Evolutionary conservation across 1,140 invertebrate species (phyloP).

Genomic region (Drosophila biarmipes): DNA sequence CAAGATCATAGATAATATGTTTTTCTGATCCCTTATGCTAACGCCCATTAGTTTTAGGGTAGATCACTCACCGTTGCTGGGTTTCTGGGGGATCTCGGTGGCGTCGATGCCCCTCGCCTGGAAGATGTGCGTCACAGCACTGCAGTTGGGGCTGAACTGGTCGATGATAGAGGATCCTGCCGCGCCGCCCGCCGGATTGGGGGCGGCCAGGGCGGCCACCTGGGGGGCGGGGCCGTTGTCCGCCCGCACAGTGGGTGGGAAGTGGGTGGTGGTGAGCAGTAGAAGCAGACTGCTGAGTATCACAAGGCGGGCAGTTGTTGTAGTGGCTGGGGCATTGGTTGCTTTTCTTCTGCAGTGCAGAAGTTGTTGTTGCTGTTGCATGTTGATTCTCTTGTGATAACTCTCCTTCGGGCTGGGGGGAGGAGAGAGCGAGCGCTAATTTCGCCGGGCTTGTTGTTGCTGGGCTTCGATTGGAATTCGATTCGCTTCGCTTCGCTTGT

Average conservation of each 20-base stretch:
- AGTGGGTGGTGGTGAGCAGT: conserved; percentile 30
- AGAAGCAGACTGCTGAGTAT: conserved; percentile 53
- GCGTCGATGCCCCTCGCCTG: conserved; percentile 70
- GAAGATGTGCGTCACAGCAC: conserved; percentile 74
- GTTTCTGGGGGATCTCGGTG: conserved; percentile 77
- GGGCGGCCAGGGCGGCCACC: conserved; percentile 65
- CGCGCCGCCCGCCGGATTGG: conserved; percentile 36
- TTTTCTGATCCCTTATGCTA: too few relatives aligned
- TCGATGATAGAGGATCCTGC: conserved; percentile 72
- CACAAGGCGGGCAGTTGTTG: conserved; percentile 58
- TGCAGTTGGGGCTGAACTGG: conserved; percentile 81
- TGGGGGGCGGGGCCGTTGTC: conserved; percentile 28
- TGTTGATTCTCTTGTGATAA: conserved; percentile 16
- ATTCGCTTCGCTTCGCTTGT: conserved; percentile 32
- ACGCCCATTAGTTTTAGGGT: too few relatives aligned
- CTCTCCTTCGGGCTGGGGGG: conserved; percentile 1
- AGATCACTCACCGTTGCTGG: conserved; percentile 75
- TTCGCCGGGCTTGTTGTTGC: conserved; percentile 42
- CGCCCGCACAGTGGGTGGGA: conserved; percentile 26
- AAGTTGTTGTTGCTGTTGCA: conserved; percentile 39
- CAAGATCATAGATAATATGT: too few relatives aligned
- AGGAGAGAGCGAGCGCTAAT: conserved; percentile 5
- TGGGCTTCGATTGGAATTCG: conserved; percentile 14
- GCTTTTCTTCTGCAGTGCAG: conserved; percentile 50
- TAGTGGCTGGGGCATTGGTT: conserved; percentile 18